Percentiles rank a stretch among this genome's conserved stretches.
These are phyloP conservation scores for Alauda arvensis DNA, from an alignment of 2,797 vertebrate species.

Conservation along the genomic window DNA sequence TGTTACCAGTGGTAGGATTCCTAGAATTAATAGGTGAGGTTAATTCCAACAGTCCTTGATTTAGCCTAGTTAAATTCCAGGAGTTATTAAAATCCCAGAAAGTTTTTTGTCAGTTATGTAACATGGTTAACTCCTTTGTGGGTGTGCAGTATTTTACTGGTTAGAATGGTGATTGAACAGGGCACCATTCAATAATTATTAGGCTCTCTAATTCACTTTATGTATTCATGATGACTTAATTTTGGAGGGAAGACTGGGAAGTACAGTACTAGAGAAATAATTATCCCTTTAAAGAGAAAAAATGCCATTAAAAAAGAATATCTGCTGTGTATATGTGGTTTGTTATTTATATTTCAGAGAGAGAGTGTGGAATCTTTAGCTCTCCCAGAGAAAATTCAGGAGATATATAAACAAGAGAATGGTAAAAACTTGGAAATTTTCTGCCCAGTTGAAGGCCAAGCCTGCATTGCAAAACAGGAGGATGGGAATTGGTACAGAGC, in stretches of 20 bases:
- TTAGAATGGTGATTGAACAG: not conserved
- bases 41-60: not conserved
- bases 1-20: not conserved
- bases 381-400: constrained; percentile 62
- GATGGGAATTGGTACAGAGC: constrained; percentile 77
- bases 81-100: not conserved
- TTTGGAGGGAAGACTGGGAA: not conserved
- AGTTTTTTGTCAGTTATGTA: not conserved
- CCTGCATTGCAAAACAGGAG: constrained; percentile 71
- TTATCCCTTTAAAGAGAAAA: not conserved
- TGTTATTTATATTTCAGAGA: constrained; percentile 49
- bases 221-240: not conserved
- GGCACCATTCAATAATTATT: not conserved
- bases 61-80: not conserved
- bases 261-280: not conserved
- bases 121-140: not conserved
- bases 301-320: not conserved
- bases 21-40: not conserved
- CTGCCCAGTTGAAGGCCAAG: constrained; percentile 68
- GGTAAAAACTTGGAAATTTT: constrained; percentile 54
- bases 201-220: not conserved
- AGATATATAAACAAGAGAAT: constrained; percentile 55
- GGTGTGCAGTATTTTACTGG: not conserved
- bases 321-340: not conserved
- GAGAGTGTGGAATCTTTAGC: constrained; percentile 50